Percentiles rank a stretch among this genome's conserved stretches.
Evolutionary conservation across 2,797 vertebrate genomes (phyloP).

Genomic region (Bradypodion ventrale): DNA sequence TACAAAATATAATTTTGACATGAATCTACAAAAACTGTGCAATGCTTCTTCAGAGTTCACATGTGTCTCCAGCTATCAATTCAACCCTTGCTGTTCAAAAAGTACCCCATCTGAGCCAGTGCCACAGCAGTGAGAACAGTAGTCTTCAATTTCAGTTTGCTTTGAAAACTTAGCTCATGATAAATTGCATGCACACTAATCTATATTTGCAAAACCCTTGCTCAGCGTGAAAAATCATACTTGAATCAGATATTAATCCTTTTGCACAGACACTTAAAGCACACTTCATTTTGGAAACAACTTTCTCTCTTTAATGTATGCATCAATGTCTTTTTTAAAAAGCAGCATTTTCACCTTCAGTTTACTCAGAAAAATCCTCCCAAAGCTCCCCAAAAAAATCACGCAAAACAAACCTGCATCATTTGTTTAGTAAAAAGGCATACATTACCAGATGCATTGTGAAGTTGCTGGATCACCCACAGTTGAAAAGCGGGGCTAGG

Average conservation of each 20-base stretch:
- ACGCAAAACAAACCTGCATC: constrained; percentile 7
- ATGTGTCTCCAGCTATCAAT: constrained; percentile 34
- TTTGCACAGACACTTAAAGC: not conserved
- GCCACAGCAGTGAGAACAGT: not conserved
- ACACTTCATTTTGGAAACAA: not conserved
- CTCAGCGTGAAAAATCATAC: constrained; percentile 43
- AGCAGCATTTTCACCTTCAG: constrained; percentile 56
- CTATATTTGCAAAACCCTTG: constrained; percentile 12
- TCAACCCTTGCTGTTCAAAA: constrained; percentile 17
- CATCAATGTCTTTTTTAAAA: constrained; percentile 44
- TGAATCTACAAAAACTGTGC: constrained; percentile 42
- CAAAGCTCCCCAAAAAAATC: constrained; percentile 40
- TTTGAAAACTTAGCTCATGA: not conserved
- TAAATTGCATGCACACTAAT: constrained; percentile 5
- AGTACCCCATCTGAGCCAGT: not conserved
- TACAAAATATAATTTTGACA: constrained; percentile 27
- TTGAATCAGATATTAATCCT: constrained; percentile 33
- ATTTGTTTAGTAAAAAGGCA: constrained; percentile 51
- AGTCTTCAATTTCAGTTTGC: not conserved
- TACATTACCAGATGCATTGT: constrained; percentile 82
- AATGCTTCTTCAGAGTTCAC: constrained; percentile 52
- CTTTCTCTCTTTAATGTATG: too few species aligned
- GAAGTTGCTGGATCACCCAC: constrained; percentile 77
- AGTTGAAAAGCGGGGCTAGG: constrained; percentile 54
- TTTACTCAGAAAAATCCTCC: constrained; percentile 53